These are phyloP conservation scores for Phylloscopus collybita DNA, from an alignment of 2,797 vertebrate genomes.

Conservation along the genomic window DNA sequence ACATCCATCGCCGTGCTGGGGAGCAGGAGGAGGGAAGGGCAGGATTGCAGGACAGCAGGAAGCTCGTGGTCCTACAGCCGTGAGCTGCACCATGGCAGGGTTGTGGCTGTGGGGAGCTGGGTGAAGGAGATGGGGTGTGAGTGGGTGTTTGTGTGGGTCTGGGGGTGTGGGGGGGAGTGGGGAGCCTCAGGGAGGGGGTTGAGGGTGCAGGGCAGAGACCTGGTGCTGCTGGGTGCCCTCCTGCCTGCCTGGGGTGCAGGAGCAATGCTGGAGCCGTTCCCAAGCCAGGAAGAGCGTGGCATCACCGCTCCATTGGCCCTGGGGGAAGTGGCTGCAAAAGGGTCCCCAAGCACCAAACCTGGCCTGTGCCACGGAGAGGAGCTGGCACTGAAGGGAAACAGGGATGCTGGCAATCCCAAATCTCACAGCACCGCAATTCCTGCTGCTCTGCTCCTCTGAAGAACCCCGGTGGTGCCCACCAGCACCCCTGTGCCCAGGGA, in stretches of 20 bases:
- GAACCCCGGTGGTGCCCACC: neutral
- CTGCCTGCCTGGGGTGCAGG: neutral
- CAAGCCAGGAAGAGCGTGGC: accelerated
- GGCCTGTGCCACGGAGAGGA: accelerated
- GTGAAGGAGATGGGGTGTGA: accelerated
- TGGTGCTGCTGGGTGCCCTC: neutral
- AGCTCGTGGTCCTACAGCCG: accelerated
- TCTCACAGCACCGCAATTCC: accelerated
- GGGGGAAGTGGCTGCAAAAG: accelerated
- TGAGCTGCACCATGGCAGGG: accelerated
- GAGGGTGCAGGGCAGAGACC: neutral
- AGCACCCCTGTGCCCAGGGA: neutral
- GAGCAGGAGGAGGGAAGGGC: neutral
- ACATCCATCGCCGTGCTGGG: neutral
- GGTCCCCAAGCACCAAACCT: neutral
- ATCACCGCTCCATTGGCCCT: neutral
- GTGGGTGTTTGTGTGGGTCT: neutral
- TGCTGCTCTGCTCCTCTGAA: neutral
- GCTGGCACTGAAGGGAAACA: neutral
- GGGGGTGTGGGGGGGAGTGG: neutral
- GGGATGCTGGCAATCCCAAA: neutral
- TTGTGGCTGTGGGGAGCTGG: accelerated
- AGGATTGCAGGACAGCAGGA: accelerated
- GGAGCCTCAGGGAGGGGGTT: neutral
- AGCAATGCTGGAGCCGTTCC: neutral